Evolutionary conservation across 1,140 invertebrate species (phyloP), one percentile per base, ranked within the genome.

Genomic region (Trypoxylus dichotomus): DNA sequence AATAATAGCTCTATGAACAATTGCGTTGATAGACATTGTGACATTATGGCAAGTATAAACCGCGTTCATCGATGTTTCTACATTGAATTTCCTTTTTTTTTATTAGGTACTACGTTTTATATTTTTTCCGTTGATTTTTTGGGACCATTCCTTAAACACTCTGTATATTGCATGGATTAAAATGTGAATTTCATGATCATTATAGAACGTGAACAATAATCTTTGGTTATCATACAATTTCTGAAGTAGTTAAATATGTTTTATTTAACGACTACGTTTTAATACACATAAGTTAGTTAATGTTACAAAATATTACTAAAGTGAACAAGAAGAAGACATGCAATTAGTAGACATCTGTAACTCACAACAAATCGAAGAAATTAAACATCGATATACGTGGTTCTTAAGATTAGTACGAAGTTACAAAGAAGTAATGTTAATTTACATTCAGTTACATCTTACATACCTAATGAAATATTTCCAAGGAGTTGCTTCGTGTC

Each of bases 341-440:
- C 80, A 79, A 76, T 81, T 79, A 76, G 76, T 78, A 81, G 78
- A 82, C 83, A 84, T 83, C 84, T 84, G 79, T 79, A 81, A 85
- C 84, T 85, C 84, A 85, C 84, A 85, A 85, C 84, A 85, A 85
- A 84, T 83, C 81, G 84, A 83, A 78, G 27, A 75, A 78, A 43
- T 74, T 74, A 74, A 43, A 74, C 72, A 74, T 37, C 29, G 32
- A 74, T 41, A 75, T 75, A 42, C 25, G 43, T 27, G 74, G 25
- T 47, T 75, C 47, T 27, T 27, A 74, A 54, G 25, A 75, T 75
- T 75, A 75, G 74, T 75, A 75, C 43, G 43, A 75, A 75, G 74
- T 75, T 75, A 75, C 25, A 47, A n/a, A 47, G 25, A 75, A 25
- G 15, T 75, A 47, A 75, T 47, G 32, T 75, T 74, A 74, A 74